phyloP scores from a whole-genome alignment of 2,888 invertebrate species.

The Sabellastarte sp. region DNA sequence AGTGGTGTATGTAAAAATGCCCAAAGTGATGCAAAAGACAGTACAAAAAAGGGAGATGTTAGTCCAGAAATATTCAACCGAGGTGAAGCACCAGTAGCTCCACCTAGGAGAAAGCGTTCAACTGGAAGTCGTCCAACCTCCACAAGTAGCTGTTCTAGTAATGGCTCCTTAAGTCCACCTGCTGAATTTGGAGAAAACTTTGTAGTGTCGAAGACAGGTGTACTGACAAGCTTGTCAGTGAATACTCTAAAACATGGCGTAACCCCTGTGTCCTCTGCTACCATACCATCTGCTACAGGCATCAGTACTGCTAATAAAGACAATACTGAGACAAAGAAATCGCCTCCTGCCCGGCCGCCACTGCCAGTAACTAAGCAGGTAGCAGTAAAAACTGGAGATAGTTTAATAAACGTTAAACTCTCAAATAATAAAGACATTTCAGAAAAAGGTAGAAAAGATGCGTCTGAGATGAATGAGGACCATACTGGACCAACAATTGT shows the following conservation, averaged over 20 bases:
- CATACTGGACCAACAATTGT: slow-evolving; percentile 24
- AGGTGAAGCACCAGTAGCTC: not conserved
- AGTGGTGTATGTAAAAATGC: no score
- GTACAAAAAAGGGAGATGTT: no score
- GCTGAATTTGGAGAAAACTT: no score
- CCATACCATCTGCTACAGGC: no score
- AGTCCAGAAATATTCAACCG: no score
- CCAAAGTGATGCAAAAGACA: no score
- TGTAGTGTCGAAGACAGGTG: no score
- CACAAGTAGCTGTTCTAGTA: not conserved
- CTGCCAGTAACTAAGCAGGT: not conserved
- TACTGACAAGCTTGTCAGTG: no score
- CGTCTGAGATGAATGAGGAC: slow-evolving; percentile 3
- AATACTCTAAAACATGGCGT: not conserved
- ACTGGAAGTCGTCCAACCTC: not conserved
- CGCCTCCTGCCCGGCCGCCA: not conserved
- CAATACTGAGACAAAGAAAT: not conserved
- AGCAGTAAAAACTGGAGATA: not conserved
- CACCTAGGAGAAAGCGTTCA: not conserved
- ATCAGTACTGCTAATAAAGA: not conserved
- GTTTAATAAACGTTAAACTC: not conserved
- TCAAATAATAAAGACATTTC: not conserved
- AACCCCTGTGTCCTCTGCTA: not conserved
- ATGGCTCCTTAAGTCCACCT: not conserved
- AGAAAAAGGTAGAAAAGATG: not conserved